phyloP scores from a whole-genome alignment of 2,797 vertebrate genomes.

The Scolopax rusticola region DNA sequence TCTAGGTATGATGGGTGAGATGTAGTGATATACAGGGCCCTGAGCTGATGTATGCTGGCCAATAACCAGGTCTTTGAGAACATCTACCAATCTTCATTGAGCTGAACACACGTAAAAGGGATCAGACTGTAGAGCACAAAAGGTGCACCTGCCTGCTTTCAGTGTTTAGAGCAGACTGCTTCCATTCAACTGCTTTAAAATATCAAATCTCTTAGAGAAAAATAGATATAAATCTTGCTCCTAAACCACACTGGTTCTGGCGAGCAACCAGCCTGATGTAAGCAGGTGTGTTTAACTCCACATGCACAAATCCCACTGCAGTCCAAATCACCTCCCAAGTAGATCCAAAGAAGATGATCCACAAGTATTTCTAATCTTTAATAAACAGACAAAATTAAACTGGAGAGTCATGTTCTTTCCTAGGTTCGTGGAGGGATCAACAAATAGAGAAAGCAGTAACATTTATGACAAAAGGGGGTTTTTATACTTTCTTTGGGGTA shows the following conservation, averaged over 20 bases:
- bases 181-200: not conserved
- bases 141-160: not conserved
- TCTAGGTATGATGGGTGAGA: not conserved
- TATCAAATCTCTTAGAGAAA: not conserved
- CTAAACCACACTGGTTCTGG: not conserved
- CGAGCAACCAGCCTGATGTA: not conserved
- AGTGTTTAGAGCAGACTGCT: not conserved
- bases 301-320: not conserved
- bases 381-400: not conserved
- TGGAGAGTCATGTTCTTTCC: not conserved
- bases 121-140: not conserved
- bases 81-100: not conserved
- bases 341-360: not conserved
- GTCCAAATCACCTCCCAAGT: not conserved
- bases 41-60: not conserved
- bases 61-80: not conserved
- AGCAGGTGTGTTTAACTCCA: not conserved
- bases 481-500: not conserved
- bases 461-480: not conserved
- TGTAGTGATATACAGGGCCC: not conserved
- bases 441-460: not conserved
- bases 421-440: not conserved
- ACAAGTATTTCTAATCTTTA: not conserved
- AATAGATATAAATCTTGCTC: not conserved
- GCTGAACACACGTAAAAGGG: not conserved